Conservation (phyloP, 2,888 invertebrate species). For the Tinea semifulvella region DNA sequence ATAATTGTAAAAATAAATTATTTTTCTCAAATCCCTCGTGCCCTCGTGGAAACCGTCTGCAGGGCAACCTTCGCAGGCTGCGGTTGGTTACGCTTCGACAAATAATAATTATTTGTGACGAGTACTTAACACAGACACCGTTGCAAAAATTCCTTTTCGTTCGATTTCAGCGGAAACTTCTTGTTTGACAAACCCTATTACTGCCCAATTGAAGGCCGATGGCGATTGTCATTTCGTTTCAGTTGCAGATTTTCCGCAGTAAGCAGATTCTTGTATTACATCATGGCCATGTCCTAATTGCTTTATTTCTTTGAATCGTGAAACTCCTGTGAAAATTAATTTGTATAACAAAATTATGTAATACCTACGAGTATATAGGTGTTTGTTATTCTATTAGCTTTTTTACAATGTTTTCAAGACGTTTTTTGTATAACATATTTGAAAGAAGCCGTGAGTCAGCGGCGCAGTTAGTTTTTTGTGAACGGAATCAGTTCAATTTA, state of each 20-base stretch:
- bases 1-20: not conserved
- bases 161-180: not conserved
- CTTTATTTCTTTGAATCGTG: too few relatives aligned
- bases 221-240: constrained; percentile 38
- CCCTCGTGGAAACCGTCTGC: not conserved
- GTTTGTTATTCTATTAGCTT: not conserved
- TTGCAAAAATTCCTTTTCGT: not conserved
- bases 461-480: constrained; percentile 8
- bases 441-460: constrained; percentile 13
- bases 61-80: constrained; percentile 7
- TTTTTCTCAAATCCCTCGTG: not conserved
- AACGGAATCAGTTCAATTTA: constrained; percentile 11
- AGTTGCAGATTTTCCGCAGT: constrained; percentile 31
- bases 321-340: too few relatives aligned
- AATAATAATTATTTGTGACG: not conserved
- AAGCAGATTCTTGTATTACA: too few relatives aligned
- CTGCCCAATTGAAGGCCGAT: constrained; percentile 42
- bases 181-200: constrained; percentile 27
- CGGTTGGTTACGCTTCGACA: constrained; percentile 3
- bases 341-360: too few relatives aligned
- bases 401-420: not conserved
- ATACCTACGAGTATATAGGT: too few relatives aligned
- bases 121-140: not conserved
- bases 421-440: too few relatives aligned
- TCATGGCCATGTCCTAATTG: too few relatives aligned